phyloP scores from a whole-genome alignment of 2,113 vertebrate species.

The Dryoscopus gambensis region DNA sequence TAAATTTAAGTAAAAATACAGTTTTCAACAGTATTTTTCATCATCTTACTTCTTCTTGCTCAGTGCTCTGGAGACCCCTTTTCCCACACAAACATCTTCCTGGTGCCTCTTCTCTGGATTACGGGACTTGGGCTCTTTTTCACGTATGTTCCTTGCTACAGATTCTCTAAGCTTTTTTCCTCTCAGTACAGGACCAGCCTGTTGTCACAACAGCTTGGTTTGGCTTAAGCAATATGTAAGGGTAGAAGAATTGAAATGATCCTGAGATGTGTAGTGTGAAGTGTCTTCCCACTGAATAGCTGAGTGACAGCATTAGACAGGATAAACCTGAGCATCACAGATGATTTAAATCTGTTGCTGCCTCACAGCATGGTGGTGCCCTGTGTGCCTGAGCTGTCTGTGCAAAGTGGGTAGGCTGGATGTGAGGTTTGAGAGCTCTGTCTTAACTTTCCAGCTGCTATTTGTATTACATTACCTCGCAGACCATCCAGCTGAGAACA shows the following conservation, averaged over 20 bases:
- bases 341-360: background rate
- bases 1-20: no score
- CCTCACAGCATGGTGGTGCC: background rate
- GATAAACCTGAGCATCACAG: background rate
- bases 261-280: background rate
- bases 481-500: background rate
- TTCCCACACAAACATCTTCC: background rate
- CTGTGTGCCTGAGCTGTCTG: background rate
- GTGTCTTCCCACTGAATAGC: background rate
- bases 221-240: background rate
- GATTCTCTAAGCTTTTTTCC: background rate
- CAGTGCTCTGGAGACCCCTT: background rate
- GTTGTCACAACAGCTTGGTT: background rate
- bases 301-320: background rate
- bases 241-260: background rate
- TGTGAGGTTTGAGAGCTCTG: background rate
- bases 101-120: background rate
- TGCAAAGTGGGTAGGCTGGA: background rate
- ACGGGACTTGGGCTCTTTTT: background rate
- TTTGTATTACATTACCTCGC: background rate
- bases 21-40: background rate
- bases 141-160: background rate
- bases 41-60: background rate
- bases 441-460: background rate
- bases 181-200: background rate